phyloP scores from a whole-genome alignment of 2,797 vertebrate genomes.

The Scyliorhinus canicula region DNA sequence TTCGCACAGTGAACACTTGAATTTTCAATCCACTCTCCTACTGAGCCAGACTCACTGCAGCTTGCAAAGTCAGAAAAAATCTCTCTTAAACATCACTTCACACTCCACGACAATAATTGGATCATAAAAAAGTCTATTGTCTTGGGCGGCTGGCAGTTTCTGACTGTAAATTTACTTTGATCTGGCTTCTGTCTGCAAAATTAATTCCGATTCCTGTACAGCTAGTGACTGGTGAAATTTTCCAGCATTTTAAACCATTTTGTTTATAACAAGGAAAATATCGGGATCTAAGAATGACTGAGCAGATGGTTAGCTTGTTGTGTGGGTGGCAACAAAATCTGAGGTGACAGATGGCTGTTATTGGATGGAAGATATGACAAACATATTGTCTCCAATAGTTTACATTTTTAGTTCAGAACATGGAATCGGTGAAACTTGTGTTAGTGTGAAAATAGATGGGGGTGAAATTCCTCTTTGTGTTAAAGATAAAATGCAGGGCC shows the following conservation, averaged over 20 bases:
- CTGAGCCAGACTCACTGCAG: not conserved
- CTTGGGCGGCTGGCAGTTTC: not conserved
- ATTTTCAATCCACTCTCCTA: not conserved
- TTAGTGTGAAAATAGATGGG: not conserved
- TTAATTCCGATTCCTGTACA: not conserved
- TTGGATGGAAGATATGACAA: not conserved
- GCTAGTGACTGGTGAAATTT: not conserved
- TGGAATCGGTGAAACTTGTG: slow-evolving; percentile 7
- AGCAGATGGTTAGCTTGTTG: slow-evolving; percentile 34
- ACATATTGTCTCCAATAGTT: slow-evolving; percentile 10
- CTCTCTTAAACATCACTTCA: not conserved
- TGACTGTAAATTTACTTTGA: not conserved
- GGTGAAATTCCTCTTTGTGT: not conserved
- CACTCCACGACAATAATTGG: not conserved
- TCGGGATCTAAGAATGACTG: slow-evolving; percentile 27
- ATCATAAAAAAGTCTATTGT: not conserved
- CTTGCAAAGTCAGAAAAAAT: not conserved
- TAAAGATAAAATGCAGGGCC: not conserved
- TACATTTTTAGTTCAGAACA: slow-evolving; percentile 8
- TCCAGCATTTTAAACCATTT: slow-evolving; percentile 1
- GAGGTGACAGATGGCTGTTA: slow-evolving; percentile 32
- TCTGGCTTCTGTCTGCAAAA: not conserved
- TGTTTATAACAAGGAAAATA: not conserved
- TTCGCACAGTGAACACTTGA: not conserved
- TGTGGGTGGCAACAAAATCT: slow-evolving; percentile 34